These are phyloP conservation scores for Scaptomyza polygonia DNA, from an alignment of 2,888 invertebrate species.

Conservation along the genomic window DNA sequence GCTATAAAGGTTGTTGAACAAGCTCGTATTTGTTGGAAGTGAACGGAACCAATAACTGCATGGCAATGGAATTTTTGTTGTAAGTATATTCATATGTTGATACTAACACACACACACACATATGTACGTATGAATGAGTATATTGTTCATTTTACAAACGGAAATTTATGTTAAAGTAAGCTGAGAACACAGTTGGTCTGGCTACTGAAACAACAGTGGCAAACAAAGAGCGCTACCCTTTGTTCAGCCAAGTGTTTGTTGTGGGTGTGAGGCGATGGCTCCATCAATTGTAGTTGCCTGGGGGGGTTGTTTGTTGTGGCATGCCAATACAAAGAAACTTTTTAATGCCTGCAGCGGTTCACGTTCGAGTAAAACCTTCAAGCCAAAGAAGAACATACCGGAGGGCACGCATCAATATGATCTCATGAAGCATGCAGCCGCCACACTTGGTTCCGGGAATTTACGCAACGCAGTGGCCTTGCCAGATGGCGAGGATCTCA, in stretches of 20 bases:
- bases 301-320: slow-evolving; percentile 38
- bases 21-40: slow-evolving; percentile 23
- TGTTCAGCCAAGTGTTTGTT: slow-evolving; percentile 33
- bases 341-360: slow-evolving; percentile 76
- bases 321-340: slow-evolving; percentile 32
- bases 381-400: slow-evolving; percentile 99
- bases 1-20: slow-evolving; percentile 12
- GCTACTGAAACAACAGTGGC: slow-evolving; percentile 24
- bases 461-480: slow-evolving; percentile 97
- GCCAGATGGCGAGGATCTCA: slow-evolving; percentile 99
- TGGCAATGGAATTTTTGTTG: slow-evolving; percentile 84
- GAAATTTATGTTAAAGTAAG: slow-evolving; percentile 20
- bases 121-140: slow-evolving; percentile 1
- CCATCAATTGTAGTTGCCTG: slow-evolving; percentile 12
- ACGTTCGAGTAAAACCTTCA: slow-evolving; percentile 98
- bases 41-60: slow-evolving; percentile 57
- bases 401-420: slow-evolving; percentile 99
- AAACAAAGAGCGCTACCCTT: slow-evolving; percentile 52
- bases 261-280: slow-evolving; percentile 35
- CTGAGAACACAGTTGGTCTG: slow-evolving; percentile 22
- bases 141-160: slow-evolving; percentile 24
- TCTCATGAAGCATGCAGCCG: slow-evolving; percentile 99
- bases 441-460: slow-evolving; percentile 98
- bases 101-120: slow-evolving; percentile 13
- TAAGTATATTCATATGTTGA: slow-evolving; percentile 71